Evolutionary conservation across 2,797 vertebrate genomes (phyloP).

Genomic region (Cuniculus paca): DNA sequence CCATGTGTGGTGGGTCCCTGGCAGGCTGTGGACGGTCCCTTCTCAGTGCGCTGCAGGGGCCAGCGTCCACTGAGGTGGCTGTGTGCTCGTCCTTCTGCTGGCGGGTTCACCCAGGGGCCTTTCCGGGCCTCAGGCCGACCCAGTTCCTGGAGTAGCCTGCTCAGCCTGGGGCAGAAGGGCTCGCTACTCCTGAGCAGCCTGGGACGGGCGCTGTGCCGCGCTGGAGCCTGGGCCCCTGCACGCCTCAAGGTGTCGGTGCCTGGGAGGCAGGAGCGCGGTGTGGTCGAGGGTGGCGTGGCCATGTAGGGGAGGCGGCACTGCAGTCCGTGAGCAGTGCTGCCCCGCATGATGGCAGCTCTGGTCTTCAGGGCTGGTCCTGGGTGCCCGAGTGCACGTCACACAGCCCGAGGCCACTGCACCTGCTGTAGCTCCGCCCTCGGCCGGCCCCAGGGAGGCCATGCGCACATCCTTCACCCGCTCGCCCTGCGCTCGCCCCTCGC

Average conservation of each 20-base stretch:
- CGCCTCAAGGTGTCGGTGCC: neutral
- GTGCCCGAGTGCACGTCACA: no score
- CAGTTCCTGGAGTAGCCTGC: neutral
- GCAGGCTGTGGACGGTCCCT: neutral
- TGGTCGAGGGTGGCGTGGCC: neutral
- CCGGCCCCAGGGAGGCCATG: neutral
- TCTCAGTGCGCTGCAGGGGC: neutral
- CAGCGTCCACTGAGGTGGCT: neutral
- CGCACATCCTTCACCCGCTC: accelerated
- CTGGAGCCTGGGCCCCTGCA: no score
- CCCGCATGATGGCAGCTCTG: neutral
- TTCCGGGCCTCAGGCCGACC: neutral
- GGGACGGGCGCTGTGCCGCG: neutral
- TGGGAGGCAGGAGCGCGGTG: neutral
- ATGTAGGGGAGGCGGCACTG: no score
- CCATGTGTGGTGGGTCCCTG: neutral
- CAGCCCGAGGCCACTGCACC: neutral
- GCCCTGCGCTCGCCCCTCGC: neutral
- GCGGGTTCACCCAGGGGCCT: neutral
- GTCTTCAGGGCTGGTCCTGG: no score
- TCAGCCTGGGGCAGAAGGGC: no score
- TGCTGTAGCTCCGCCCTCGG: neutral
- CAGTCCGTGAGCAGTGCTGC: no score
- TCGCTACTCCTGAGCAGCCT: neutral
- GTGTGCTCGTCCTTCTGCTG: no score